phyloP scores from a whole-genome alignment of 2,888 invertebrate genomes.

The Incurvaria masculella region DNA sequence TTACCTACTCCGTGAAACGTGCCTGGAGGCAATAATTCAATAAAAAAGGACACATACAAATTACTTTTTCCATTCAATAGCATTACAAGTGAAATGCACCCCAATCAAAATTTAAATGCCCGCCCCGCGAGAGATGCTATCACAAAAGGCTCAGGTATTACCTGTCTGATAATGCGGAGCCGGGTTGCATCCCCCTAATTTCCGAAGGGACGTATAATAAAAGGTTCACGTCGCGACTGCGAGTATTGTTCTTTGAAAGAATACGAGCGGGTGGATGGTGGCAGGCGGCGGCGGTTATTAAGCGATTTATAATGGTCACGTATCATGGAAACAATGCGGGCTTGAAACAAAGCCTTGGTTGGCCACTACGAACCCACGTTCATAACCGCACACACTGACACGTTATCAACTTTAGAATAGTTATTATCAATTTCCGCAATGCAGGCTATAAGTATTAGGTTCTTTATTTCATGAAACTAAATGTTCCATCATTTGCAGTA shows the following conservation, averaged over 20 bases:
- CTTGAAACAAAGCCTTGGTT: background rate
- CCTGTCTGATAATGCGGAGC: background rate
- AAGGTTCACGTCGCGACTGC: background rate
- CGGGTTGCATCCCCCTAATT: background rate
- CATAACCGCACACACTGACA: no score
- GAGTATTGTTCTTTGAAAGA: background rate
- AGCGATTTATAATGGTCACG: background rate
- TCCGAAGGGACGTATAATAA: background rate
- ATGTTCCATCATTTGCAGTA: no score
- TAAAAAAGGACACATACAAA: background rate
- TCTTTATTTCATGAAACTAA: no score
- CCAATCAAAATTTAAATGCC: background rate
- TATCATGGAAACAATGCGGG: background rate
- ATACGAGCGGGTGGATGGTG: background rate
- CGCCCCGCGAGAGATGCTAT: background rate
- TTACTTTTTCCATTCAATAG: background rate
- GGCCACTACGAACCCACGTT: no score
- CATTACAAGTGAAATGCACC: background rate
- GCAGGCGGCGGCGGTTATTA: background rate
- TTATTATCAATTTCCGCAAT: no score
- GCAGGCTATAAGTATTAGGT: no score
- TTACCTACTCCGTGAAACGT: background rate
- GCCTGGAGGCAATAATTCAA: background rate
- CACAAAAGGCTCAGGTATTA: background rate
- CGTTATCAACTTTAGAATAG: no score